A percentile compares a stretch with the other conserved stretches of the same genome.
phyloP scores from a whole-genome alignment of 2,797 vertebrate species.

The Poecilia wingei region DNA sequence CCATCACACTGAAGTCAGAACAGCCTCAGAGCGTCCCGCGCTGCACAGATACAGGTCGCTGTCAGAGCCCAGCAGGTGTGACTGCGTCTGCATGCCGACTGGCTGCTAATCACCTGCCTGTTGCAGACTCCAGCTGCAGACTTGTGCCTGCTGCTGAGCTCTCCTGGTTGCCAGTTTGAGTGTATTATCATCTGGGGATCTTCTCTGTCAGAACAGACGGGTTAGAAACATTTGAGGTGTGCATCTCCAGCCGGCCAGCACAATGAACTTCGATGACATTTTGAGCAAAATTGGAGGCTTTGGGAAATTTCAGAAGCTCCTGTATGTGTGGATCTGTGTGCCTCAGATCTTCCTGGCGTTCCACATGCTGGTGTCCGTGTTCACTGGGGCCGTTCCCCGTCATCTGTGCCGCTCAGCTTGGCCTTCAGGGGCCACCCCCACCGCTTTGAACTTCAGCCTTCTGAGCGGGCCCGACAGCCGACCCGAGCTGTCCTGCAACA shows the following conservation, averaged over 20 bases:
- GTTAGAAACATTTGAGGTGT: conserved; percentile 13
- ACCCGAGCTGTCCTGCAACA: conserved; percentile 39
- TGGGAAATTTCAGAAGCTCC: conserved; percentile 77
- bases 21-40: conserved; percentile 13
- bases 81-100: conserved; percentile 19
- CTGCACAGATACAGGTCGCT: conserved; percentile 23
- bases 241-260: not conserved
- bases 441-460: conserved; percentile 39
- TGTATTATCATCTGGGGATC: conserved; percentile 16
- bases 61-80: conserved; percentile 29
- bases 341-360: conserved; percentile 80
- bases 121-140: not conserved
- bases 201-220: conserved; percentile 2
- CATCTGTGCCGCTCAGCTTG: conserved; percentile 61
- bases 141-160: conserved; percentile 16
- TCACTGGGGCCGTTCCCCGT: conserved; percentile 75
- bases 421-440: not conserved
- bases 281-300: conserved; percentile 74
- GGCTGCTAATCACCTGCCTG: conserved; percentile 29
- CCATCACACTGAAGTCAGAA: conserved; percentile 35
- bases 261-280: conserved; percentile 75
- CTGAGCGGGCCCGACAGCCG: not conserved
- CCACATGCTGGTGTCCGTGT: conserved; percentile 78
- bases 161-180: conserved; percentile 9
- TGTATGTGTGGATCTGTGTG: conserved; percentile 79